phyloP scores from a whole-genome alignment of 2,888 invertebrate genomes.

The Hydrotaea cyrtoneurina region DNA sequence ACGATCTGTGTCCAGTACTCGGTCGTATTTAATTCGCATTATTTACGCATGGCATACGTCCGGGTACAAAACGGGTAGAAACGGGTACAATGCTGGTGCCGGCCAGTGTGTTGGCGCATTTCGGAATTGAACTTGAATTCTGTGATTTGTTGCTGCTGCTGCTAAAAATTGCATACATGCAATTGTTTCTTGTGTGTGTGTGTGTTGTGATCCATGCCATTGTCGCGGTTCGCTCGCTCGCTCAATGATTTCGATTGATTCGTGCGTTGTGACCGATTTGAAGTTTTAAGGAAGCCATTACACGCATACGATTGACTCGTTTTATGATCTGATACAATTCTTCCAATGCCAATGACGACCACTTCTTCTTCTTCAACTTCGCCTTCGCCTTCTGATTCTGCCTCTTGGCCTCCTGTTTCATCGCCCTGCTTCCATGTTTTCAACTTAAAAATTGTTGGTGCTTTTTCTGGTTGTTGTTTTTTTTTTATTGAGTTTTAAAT shows the following conservation, averaged over 20 bases:
- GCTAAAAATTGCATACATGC: background rate
- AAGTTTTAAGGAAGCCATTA: constrained; percentile 65
- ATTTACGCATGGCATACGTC: constrained; percentile 55
- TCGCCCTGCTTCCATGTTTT: constrained; percentile 16
- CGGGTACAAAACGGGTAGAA: background rate
- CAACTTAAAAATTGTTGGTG: constrained; percentile 33
- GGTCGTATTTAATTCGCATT: constrained; percentile 62
- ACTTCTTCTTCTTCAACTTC: constrained; percentile 18
- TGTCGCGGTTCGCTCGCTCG: constrained; percentile 29
- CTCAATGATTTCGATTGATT: constrained; percentile 58
- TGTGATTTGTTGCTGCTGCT: constrained; percentile 56
- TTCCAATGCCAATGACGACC: constrained; percentile 54
- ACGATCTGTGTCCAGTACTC: background rate
- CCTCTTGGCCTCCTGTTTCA: constrained; percentile 11
- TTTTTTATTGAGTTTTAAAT: constrained; percentile 70
- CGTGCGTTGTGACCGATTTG: constrained; percentile 8
- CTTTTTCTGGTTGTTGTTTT: constrained; percentile 16
- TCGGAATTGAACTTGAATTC: constrained; percentile 63
- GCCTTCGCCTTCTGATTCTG: constrained; percentile 15
- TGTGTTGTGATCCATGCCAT: constrained; percentile 63
- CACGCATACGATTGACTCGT: constrained; percentile 67
- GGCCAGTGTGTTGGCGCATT: background rate
- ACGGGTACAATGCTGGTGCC: too few species aligned
- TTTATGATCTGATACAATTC: constrained; percentile 66
- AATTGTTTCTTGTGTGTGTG: constrained; percentile 29